Percentiles rank a stretch among this genome's conserved stretches.
Conservation (phyloP, 1,140 invertebrate genomes). For the Elysia chlorotica region DNA sequence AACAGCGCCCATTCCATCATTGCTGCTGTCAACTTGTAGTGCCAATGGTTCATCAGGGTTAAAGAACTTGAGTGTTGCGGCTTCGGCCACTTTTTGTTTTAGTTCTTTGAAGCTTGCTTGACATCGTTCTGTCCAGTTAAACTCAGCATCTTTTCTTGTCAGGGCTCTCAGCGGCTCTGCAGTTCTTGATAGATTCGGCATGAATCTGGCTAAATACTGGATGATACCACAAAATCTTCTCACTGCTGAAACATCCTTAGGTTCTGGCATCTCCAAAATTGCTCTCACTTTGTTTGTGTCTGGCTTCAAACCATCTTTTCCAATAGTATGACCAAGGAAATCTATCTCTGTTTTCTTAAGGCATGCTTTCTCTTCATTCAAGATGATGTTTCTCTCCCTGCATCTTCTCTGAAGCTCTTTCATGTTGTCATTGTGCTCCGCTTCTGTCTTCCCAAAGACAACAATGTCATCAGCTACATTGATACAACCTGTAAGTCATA, state of each 20-base stretch:
- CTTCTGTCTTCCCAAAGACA: constrained; percentile 16
- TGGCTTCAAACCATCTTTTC: constrained; percentile 37
- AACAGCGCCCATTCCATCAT: constrained; percentile 58
- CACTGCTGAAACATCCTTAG: constrained; percentile 31
- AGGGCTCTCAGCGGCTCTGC: constrained; percentile 24
- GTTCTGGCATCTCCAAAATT: constrained; percentile 38
- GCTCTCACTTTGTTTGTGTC: constrained; percentile 49
- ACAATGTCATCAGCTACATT: constrained; percentile 24
- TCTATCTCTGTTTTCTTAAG: constrained; percentile 21
- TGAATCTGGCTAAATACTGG: constrained; percentile 16
- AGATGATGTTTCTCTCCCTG: constrained; percentile 20
- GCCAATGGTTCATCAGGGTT: constrained; percentile 30
- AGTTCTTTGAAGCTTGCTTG: background rate
- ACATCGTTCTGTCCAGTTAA: background rate
- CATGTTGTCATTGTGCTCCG: constrained; percentile 12
- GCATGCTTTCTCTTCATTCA: constrained; percentile 32
- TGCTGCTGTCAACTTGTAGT: constrained; percentile 38
- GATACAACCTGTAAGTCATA: constrained; percentile 21
- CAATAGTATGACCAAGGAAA: constrained; percentile 40
- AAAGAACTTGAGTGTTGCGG: constrained; percentile 38
- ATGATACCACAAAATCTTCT: constrained; percentile 17
- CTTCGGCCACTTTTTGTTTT: constrained; percentile 21
- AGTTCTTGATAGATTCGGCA: constrained; percentile 11
- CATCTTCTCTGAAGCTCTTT: constrained; percentile 7
- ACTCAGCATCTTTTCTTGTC: background rate